Percentiles rank a stretch among this genome's conserved stretches.
These are phyloP conservation scores for Camelus bactrianus DNA, from an alignment of 2,113 vertebrate genomes.

Conservation along the genomic window DNA sequence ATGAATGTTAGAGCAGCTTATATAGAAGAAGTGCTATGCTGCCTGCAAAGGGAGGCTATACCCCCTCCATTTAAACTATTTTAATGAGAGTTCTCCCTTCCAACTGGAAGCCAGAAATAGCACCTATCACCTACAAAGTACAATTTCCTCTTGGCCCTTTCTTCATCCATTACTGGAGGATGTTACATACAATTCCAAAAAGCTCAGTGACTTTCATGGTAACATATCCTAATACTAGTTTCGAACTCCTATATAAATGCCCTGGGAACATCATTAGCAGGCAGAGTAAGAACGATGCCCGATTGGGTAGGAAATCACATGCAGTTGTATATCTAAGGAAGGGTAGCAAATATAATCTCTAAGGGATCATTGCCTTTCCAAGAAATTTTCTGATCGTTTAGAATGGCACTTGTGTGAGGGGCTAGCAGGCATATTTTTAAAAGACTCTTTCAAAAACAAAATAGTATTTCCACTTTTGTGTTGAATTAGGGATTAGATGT, in stretches of 20 bases:
- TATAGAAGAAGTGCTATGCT: background rate
- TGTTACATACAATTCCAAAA: constrained; percentile 58
- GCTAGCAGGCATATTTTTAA: background rate
- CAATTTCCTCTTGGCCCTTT: constrained; percentile 64
- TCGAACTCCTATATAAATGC: constrained; percentile 54
- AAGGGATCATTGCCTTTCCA: background rate
- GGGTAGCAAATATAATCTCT: background rate
- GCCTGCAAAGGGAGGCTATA: background rate
- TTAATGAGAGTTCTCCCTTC: constrained; percentile 51
- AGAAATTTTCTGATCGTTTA: background rate
- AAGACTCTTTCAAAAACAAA: background rate
- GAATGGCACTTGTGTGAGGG: background rate
- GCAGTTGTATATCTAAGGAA: background rate
- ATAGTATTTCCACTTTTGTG: background rate
- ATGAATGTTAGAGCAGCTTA: background rate
- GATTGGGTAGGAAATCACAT: background rate
- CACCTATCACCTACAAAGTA: constrained; percentile 30
- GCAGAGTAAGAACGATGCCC: background rate
- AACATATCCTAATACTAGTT: background rate
- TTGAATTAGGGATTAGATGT: background rate
- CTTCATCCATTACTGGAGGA: constrained; percentile 47
- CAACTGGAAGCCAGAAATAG: constrained; percentile 26
- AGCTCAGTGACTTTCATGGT: constrained; percentile 53
- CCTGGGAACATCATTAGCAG: constrained; percentile 45
- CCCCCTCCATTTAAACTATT: constrained; percentile 7